Evolutionary conservation across 1,140 invertebrate genomes (phyloP).

Genomic region (Ylistrum balloti): DNA sequence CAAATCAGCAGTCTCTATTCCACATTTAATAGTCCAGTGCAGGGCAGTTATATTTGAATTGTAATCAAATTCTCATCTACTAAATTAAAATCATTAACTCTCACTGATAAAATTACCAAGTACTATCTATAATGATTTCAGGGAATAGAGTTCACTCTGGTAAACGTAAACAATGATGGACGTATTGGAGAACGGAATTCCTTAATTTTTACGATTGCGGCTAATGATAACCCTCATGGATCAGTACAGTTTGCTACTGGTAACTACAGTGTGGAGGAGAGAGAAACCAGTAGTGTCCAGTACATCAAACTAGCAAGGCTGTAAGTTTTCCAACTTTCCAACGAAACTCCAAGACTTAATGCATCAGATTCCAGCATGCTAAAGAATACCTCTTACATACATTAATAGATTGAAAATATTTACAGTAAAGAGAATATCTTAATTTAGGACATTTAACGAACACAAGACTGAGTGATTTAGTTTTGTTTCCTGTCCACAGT

Average conservation of each 20-base stretch:
- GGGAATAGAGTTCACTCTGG: slow-evolving; percentile 73
- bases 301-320: slow-evolving; percentile 67
- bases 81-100: too few relatives aligned
- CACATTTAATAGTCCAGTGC: too few relatives aligned
- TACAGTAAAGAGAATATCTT: background rate
- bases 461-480: too few relatives aligned
- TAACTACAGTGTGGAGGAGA: slow-evolving; percentile 68
- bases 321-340: slow-evolving; percentile 65
- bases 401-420: background rate
- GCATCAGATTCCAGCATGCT: too few relatives aligned
- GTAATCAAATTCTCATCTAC: too few relatives aligned
- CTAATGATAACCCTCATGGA: slow-evolving; percentile 81
- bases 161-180: slow-evolving; percentile 70
- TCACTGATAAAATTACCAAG: too few relatives aligned
- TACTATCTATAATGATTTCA: slow-evolving; percentile 54
- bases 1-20: too few relatives aligned
- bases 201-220: slow-evolving; percentile 74
- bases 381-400: too few relatives aligned
- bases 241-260: slow-evolving; percentile 69
- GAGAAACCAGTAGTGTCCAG: slow-evolving; percentile 62
- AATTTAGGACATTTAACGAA: too few relatives aligned
- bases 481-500: slow-evolving; percentile 63
- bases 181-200: slow-evolving; percentile 68
- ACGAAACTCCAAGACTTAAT: too few relatives aligned
- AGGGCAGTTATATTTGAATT: too few relatives aligned